A percentile compares a stretch with the other conserved stretches of the same genome.
phyloP scores from a whole-genome alignment of 2,113 vertebrate genomes.

The Cebidichthys violaceus region DNA sequence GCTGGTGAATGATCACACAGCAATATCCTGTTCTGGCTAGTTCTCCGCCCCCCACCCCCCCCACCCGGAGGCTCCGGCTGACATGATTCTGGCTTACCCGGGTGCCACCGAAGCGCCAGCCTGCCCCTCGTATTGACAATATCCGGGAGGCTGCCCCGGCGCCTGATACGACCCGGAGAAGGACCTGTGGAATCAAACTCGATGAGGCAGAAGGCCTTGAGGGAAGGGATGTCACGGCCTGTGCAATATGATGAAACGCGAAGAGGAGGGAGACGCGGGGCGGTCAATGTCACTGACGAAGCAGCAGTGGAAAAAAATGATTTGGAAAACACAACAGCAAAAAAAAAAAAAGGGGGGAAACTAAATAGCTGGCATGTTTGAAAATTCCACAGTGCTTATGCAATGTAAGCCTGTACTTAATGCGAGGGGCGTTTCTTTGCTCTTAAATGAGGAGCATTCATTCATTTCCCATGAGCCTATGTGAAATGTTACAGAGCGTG shows the following conservation, averaged over 20 bases:
- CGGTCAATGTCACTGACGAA: constrained; percentile 33
- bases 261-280: constrained; percentile 9
- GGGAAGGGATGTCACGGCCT: constrained; percentile 43
- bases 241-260: constrained; percentile 7
- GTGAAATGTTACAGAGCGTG: not conserved
- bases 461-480: not conserved
- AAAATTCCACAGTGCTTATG: constrained; percentile 45
- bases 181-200: constrained; percentile 63
- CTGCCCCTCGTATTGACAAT: constrained; percentile 67
- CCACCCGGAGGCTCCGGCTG: constrained; percentile 59
- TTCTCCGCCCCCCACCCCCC: constrained; percentile 32
- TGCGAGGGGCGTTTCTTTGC: constrained; percentile 15
- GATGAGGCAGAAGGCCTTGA: constrained; percentile 64
- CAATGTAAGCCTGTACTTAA: constrained; percentile 25
- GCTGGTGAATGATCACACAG: constrained; percentile 76
- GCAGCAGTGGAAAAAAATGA: constrained; percentile 48
- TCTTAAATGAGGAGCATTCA: constrained; percentile 10
- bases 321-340: constrained; percentile 48
- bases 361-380: constrained; percentile 20
- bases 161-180: constrained; percentile 50
- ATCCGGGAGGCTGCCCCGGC: constrained; percentile 49
- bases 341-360: not conserved
- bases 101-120: constrained; percentile 37
- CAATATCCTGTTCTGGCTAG: constrained; percentile 75
- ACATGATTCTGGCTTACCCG: constrained; percentile 69